A percentile compares a stretch with the other conserved stretches of the same genome.
Evolutionary conservation across 2,888 invertebrate species (phyloP).

Genomic region (Pedicia rivosa): DNA sequence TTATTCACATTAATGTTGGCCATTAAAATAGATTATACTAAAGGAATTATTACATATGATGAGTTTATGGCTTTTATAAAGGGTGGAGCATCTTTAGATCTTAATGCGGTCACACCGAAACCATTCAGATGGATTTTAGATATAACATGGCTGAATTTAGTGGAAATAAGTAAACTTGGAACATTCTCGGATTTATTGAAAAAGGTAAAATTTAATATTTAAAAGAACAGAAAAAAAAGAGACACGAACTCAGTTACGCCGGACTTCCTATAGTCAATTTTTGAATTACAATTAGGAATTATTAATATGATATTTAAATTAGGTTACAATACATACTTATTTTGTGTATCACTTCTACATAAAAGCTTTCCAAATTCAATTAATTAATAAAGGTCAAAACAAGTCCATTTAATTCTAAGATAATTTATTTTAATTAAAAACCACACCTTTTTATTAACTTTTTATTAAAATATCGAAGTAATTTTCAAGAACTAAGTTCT

Average conservation of each 20-base stretch:
- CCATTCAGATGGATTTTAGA: slow-evolving; percentile 92
- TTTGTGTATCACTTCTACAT: too few species aligned
- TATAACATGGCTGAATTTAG: slow-evolving; percentile 90
- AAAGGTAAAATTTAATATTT: slow-evolving; percentile 40
- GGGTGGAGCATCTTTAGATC: slow-evolving; percentile 85
- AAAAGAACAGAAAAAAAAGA: not conserved
- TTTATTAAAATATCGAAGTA: too few species aligned
- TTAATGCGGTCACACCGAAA: slow-evolving; percentile 84
- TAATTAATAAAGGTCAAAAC: too few species aligned
- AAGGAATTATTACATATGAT: slow-evolving; percentile 63
- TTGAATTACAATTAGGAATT: too few species aligned
- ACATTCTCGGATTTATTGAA: slow-evolving; percentile 64
- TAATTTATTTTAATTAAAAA: too few species aligned
- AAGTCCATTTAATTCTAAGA: too few species aligned
- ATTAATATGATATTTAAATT: too few species aligned
- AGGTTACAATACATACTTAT: too few species aligned
- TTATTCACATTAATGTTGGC: slow-evolving; percentile 87
- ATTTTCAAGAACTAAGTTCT: too few species aligned
- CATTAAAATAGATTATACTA: slow-evolving; percentile 85
- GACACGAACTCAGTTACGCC: slow-evolving; percentile 15
- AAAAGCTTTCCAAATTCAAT: too few species aligned
- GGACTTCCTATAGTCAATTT: too few species aligned
- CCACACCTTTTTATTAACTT: too few species aligned
- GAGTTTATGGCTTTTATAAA: slow-evolving; percentile 94
- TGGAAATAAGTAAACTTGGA: slow-evolving; percentile 75